These are phyloP conservation scores for Brachyopa scutellaris DNA, from an alignment of 2,888 invertebrate species.

Conservation along the genomic window DNA sequence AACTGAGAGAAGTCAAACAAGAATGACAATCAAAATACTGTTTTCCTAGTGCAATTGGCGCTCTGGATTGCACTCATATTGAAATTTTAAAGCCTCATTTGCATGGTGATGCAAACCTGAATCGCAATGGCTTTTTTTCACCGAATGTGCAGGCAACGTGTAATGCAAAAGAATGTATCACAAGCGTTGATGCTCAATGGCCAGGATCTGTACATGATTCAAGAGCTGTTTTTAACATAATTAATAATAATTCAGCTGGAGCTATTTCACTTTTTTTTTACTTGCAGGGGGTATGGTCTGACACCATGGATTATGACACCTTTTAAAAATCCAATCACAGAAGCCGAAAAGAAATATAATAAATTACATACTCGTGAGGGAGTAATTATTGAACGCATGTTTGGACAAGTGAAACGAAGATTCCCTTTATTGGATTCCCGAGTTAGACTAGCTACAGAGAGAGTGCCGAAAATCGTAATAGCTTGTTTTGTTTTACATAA, in stretches of 20 bases:
- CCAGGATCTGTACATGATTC: slow-evolving; percentile 27
- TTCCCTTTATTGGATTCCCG: slow-evolving; percentile 14
- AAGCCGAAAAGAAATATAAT: slow-evolving; percentile 19
- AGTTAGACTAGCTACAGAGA: slow-evolving; percentile 11
- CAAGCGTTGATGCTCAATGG: slow-evolving; percentile 17
- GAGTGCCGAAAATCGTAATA: slow-evolving; percentile 5
- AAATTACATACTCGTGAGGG: slow-evolving; percentile 24
- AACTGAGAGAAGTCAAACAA: not conserved
- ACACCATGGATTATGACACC: slow-evolving; percentile 12
- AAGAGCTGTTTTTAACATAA: not conserved
- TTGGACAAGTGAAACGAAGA: slow-evolving; percentile 35
- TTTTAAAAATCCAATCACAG: slow-evolving; percentile 9
- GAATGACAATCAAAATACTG: not conserved
- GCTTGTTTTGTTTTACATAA: slow-evolving; percentile 24
- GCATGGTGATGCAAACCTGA: slow-evolving; percentile 6
- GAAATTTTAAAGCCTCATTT: not conserved
- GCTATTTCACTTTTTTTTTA: no score
- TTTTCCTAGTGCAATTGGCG: not conserved
- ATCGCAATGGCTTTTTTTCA: slow-evolving; percentile 12
- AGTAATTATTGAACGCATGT: slow-evolving; percentile 35
- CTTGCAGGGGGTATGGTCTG: not conserved
- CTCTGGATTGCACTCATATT: not conserved
- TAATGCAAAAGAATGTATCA: slow-evolving; percentile 12
- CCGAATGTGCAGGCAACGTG: slow-evolving; percentile 6
- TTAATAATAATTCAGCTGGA: not conserved